Base-by-base conservation (phyloP, 2,797 vertebrate species). In the Mastacembelus armatus region DNA sequence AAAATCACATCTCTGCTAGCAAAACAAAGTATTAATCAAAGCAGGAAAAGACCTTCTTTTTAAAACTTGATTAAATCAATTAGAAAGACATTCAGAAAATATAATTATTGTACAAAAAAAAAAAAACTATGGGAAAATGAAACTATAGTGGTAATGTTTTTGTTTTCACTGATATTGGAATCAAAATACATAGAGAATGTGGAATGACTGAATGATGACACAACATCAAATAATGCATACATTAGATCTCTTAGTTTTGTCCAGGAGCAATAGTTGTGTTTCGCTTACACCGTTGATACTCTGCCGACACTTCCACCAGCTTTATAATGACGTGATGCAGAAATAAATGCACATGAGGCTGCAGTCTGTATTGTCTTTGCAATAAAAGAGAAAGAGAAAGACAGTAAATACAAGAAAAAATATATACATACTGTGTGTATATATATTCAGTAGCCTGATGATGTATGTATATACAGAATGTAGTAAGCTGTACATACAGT, bases 291-390 rank as follows among this genome's bases (percentile, higher is more conserved):
- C 43, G 69, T 48, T 61, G 84, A 87, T 55, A 77, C 78, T 85
- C 77, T 57, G 85, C 84, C 58, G 80, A 80, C 74, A 74, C 81
- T 86, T 72, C 85, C 87, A 71, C 81, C 80, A 72, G 80, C 68
- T 80, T 82, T 85, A 74, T 56, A 80, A 81, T 81, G 85, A 86
- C 45, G 78, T 82, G 83, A 82, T 66, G 87, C 82, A 84, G 88
- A 91, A 88, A 89, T 85, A 84, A 91, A 86, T 82, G 86, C 86
- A 87, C 83, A 89, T 65, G 75, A 78, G 78, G 74, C 78, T 87
- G 85, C 80, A 52, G 79, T 84, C 87, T 78, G 81, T 72, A 63
- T 66, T 69, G 55, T 80, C 84, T 91, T 86, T 75, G 57, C 47
- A 65, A 58, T 11, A 26, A 63, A 24, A 81, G 29, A 81, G 33